These are phyloP conservation scores for Gisinianus flammeolus DNA, from an alignment of 2,888 invertebrate genomes.

Conservation along the genomic window DNA sequence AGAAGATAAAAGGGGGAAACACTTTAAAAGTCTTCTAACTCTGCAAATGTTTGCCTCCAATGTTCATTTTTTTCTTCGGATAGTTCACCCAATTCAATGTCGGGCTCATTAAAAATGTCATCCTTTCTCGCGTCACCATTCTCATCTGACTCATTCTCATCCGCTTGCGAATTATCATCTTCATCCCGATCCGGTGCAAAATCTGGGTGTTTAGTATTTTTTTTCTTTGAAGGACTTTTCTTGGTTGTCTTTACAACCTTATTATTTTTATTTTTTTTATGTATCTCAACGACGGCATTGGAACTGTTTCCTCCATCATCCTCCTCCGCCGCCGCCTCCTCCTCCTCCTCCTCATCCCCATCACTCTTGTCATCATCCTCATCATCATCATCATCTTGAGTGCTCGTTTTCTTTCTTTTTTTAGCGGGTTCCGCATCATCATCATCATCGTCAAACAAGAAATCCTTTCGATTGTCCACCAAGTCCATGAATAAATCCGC, in stretches of 20 bases:
- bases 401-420: background rate
- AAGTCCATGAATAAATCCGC: conserved; percentile 38
- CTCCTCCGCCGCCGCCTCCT: conserved; percentile 15
- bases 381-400: background rate
- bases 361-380: background rate
- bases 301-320: background rate
- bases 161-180: background rate
- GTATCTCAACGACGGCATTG: no score
- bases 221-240: background rate
- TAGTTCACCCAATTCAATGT: background rate
- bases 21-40: background rate
- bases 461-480: conserved; percentile 32
- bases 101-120: conserved; percentile 20
- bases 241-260: background rate
- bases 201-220: background rate
- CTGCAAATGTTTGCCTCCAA: conserved; percentile 6
- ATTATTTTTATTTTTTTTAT: background rate
- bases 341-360: conserved; percentile 20
- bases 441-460: conserved; percentile 28
- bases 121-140: background rate
- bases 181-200: conserved; percentile 10
- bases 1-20: background rate
- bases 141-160: background rate
- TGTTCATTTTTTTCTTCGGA: background rate
- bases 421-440: conserved; percentile 17